Base-by-base conservation (phyloP, 2,888 invertebrate genomes). In the Mallateleia sp. region DNA sequence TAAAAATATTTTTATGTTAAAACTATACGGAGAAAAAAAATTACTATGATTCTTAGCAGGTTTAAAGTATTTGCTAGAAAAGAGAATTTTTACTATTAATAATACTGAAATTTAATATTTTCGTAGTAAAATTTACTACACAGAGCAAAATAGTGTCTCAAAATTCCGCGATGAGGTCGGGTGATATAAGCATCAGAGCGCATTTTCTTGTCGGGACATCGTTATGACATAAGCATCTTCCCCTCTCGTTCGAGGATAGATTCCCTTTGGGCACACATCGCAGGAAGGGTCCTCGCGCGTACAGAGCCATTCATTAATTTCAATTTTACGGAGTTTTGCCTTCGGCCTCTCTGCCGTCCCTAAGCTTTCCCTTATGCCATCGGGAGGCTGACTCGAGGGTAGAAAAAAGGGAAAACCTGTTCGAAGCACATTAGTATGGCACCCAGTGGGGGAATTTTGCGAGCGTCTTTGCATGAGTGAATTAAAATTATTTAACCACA, bases 261-360 rank as follows among this genome's bases (percentile, higher is more conserved):
- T 91, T 91, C 89, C 88, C 92, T 91, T 89, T 89, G 91, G 92
- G 90, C 89, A 88, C 81, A 88, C 75, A 85, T 64, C 83, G 81
- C 69, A 67, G 62, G 82, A 79, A 87, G 86, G 88, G 78, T 88
- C 89, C 87, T 72, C 75, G 85, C 66, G 74, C 66, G 83, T 88
- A 88, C 87, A 84, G 92, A 89, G 90, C 93, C 92, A 92, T 94
- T 94, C 94, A 93, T 95, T 95, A 95, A 94, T 95, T 94, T 94
- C 94, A 94, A 94, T 95, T 95, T 95, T 94, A 93, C 94, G 92
- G 92, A 93, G 93, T 94, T 94, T 93, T 94, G 93, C 94, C 92
- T 93, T 90, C 91, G 90, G 91, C 90, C 89, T 90, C 89, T 81
- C 88, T 18, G 56, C 88, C n/a, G 56, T 64, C 83, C 83, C 86